Conservation (phyloP, 2,113 vertebrate genomes). For the Xenopus borealis region DNA sequence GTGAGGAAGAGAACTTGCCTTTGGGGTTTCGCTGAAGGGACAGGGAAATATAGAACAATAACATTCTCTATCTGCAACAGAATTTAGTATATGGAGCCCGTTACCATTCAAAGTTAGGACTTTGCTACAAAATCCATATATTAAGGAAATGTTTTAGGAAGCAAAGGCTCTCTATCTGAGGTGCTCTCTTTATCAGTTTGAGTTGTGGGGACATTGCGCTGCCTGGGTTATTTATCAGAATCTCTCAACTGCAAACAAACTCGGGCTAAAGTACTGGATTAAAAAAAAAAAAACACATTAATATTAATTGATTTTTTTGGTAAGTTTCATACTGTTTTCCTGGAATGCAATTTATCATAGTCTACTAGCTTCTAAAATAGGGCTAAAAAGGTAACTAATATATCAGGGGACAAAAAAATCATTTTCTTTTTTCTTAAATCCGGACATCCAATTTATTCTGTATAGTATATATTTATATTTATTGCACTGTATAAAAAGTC, state of each 20-base stretch:
- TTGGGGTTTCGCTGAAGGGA: neutral
- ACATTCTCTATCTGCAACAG: neutral
- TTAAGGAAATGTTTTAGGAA: neutral
- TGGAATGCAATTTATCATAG: neutral
- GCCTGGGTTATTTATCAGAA: neutral
- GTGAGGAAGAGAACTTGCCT: neutral
- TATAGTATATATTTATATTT: too few species aligned
- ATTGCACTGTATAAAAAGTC: too few species aligned
- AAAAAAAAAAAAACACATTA: neutral
- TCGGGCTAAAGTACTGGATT: conserved; percentile 1
- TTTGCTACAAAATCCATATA: neutral
- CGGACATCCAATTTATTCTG: too few species aligned
- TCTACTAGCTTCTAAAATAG: neutral
- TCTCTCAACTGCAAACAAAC: conserved; percentile 3
- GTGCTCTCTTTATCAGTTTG: neutral
- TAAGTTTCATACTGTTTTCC: conserved; percentile 3
- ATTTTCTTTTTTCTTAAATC: too few species aligned
- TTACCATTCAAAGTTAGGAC: neutral
- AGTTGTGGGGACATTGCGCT: neutral
- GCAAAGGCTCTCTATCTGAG: neutral
- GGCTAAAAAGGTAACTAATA: conserved; percentile 1
- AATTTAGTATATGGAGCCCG: neutral
- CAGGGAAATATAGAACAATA: neutral
- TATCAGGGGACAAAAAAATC: neutral
- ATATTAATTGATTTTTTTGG: conserved; percentile 2